These are phyloP conservation scores for Fundulus diaphanus DNA, from an alignment of 2,797 vertebrate genomes.

Conservation along the genomic window DNA sequence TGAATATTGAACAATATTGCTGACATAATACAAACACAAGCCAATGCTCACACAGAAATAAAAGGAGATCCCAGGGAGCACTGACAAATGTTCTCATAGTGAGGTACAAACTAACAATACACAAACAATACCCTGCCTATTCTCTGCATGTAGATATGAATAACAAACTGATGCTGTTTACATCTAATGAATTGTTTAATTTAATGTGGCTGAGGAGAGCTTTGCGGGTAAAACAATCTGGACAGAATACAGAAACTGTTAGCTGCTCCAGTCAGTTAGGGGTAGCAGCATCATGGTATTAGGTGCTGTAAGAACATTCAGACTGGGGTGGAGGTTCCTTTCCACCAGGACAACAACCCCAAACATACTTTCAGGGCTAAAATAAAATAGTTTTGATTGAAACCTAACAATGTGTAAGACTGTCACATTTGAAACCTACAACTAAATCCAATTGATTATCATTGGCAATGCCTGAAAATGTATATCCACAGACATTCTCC, in stretches of 20 bases:
- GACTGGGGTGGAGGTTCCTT: too few species aligned
- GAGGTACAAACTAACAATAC: slow-evolving; percentile 66
- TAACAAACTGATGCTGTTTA: slow-evolving; percentile 75
- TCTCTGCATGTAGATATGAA: slow-evolving; percentile 73
- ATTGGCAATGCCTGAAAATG: too few species aligned
- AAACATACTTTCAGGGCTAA: too few species aligned
- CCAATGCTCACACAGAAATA: slow-evolving; percentile 25
- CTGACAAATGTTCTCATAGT: slow-evolving; percentile 68
- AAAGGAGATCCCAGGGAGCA: slow-evolving; percentile 54
- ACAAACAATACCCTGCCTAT: slow-evolving; percentile 49
- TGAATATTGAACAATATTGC: slow-evolving; percentile 27
- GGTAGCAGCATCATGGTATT: too few species aligned
- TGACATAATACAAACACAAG: slow-evolving; percentile 4
- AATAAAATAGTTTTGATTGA: too few species aligned
- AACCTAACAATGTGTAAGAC: too few species aligned
- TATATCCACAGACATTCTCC: too few species aligned
- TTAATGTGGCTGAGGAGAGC: slow-evolving; percentile 67
- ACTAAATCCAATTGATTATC: too few species aligned
- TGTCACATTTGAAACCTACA: too few species aligned
- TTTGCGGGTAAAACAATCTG: slow-evolving; percentile 47
- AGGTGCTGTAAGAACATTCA: too few species aligned
- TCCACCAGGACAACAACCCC: too few species aligned
- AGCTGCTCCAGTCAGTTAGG: too few species aligned
- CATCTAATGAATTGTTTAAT: slow-evolving; percentile 76
- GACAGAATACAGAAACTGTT: slow-evolving; percentile 54